These are phyloP conservation scores for Andrena hattorfiana DNA, from an alignment of 2,888 invertebrate species.

Conservation along the genomic window DNA sequence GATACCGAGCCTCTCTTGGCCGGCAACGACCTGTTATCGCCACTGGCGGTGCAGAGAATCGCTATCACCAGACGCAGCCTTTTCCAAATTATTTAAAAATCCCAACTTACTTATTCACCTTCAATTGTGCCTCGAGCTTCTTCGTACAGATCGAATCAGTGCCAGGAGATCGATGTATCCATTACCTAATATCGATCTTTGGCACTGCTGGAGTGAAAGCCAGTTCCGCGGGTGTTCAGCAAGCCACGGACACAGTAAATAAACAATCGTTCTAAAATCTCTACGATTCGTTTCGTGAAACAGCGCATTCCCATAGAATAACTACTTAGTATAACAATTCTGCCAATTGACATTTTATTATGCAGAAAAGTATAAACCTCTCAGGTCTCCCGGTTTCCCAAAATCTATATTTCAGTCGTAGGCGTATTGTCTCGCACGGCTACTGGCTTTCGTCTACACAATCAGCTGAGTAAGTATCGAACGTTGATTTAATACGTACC, in stretches of 20 bases:
- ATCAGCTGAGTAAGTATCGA: conserved; percentile 11
- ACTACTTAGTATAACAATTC: no score
- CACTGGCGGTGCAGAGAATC: neutral
- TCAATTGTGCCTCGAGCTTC: neutral
- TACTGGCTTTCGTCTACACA: conserved; percentile 7
- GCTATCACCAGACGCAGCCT: conserved; percentile 14
- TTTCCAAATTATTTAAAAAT: conserved; percentile 12
- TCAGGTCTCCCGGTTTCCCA: neutral
- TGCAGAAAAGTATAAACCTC: no score
- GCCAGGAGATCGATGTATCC: neutral
- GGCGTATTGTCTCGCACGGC: neutral
- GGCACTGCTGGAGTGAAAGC: no score
- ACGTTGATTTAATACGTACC: conserved; percentile 87
- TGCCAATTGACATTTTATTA: no score
- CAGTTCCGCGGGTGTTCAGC: no score
- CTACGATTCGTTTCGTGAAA: no score
- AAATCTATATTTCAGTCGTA: neutral
- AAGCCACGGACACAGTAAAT: no score
- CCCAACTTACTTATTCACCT: neutral
- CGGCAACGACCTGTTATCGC: conserved; percentile 21
- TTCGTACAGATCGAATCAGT: no score
- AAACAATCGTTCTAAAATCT: no score
- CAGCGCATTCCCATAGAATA: no score
- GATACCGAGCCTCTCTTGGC: conserved; percentile 46
- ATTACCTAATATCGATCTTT: no score